Evolutionary conservation across 1,140 invertebrate genomes (phyloP), one percentile per base, ranked within the genome.

Genomic region (Heliconius congener): DNA sequence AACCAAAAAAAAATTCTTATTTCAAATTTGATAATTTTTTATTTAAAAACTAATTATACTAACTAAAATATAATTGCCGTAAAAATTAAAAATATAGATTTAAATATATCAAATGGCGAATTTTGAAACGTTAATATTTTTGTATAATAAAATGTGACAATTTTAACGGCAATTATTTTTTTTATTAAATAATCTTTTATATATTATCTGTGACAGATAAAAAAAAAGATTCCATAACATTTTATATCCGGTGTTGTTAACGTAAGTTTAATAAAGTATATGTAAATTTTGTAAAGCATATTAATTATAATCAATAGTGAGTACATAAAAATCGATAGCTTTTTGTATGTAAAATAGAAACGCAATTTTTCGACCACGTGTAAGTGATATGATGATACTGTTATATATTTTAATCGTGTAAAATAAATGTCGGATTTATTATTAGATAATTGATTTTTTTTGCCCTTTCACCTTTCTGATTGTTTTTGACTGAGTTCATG

Each of bases 391-490:
- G 75, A 82, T 81, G 79, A 85, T 85, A 85, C 84, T 85, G 88
- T 91, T 89, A 88, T 85, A 86, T 89, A 86, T 87, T 85, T 86
- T 87, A 87, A 86, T 82, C 83, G 78, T 89, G 88, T 89, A 90
- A 91, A 87, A 87, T 90, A 91, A 90, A 91, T 88, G 83, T 89
- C 86, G 85, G 85, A 85, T 86, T 85, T 86, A 86, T 85, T 81
- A 88, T 85, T 82, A 81, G 74, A 71, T 77, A 77, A 84, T 74
- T 57, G 70, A 76, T 73, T 52, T 84, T 82, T 27, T 74, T 79
- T 57, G 8, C 3, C 27, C 23, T 16, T 66, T 23, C 19, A 66
- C 27, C 13, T 66, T 37, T 23, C 34, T 37, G 34, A 37, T 37
- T 37, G 34, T 37, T 37, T 37, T 37, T 37, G 5, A 37, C 1